These are phyloP conservation scores for Drosophila yakuba DNA, from an alignment of 1,140 invertebrate genomes.

Conservation along the genomic window DNA sequence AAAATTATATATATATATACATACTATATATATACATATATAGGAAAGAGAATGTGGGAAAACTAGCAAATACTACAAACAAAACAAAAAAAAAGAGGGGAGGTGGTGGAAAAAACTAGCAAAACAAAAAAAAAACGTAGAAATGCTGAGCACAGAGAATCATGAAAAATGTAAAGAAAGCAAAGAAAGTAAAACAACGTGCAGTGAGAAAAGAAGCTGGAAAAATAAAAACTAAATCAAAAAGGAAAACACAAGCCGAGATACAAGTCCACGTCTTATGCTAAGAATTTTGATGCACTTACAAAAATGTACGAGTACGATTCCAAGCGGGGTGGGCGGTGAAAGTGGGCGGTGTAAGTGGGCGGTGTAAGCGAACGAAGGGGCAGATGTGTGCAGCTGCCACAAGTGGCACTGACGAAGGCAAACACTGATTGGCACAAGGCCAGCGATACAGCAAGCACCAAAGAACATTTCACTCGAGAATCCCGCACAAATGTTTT, in stretches of 20 bases:
- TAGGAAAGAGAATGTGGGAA: constrained; percentile 3
- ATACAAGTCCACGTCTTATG: constrained; percentile 63
- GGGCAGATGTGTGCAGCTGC: constrained; percentile 40
- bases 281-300: constrained; percentile 79
- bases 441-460: constrained; percentile 53
- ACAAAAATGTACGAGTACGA: constrained; percentile 44
- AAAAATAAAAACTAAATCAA: constrained; percentile 32
- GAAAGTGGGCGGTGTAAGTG: background rate
- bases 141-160: constrained; percentile 32
- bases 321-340: constrained; percentile 3
- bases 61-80: constrained; percentile 13
- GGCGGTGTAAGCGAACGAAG: constrained; percentile 1
- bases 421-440: constrained; percentile 76
- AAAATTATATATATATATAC: background rate
- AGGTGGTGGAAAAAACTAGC: background rate
- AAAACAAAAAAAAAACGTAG: constrained; percentile 8
- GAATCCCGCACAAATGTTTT: background rate
- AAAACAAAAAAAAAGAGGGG: constrained; percentile 11
- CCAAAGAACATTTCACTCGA: constrained; percentile 36
- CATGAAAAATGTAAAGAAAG: constrained; percentile 73
- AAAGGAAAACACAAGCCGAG: constrained; percentile 57
- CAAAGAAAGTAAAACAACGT: constrained; percentile 32
- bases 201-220: constrained; percentile 17
- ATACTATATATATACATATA: background rate
- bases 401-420: constrained; percentile 73